phyloP scores from a whole-genome alignment of 2,113 vertebrate species.

The Osmerus mordax region DNA sequence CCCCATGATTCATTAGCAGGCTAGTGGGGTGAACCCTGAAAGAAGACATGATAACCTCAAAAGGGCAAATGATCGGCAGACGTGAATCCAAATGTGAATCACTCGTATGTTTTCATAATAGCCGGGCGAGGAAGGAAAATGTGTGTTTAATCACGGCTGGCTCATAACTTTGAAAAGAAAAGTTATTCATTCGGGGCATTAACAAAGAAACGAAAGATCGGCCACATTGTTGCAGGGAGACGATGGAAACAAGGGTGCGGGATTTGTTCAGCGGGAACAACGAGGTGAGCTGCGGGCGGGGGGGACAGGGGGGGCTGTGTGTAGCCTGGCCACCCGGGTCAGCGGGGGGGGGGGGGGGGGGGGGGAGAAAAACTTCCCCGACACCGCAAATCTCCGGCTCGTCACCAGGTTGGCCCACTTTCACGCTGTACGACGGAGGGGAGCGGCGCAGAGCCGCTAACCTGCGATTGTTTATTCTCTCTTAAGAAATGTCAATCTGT shows the following conservation, averaged over 20 bases:
- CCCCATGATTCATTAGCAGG: slow-evolving; percentile 66
- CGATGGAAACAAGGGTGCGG: not conserved
- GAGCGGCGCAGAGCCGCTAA: slow-evolving; percentile 56
- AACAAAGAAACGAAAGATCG: not conserved
- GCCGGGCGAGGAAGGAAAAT: not conserved
- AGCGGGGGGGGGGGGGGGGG: too few species aligned
- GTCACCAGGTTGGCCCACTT: slow-evolving; percentile 69
- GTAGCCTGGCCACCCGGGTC: too few species aligned
- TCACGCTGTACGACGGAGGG: slow-evolving; percentile 50
- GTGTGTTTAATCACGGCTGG: not conserved
- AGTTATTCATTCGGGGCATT: not conserved
- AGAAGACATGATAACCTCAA: slow-evolving; percentile 53
- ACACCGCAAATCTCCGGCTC: slow-evolving; percentile 14
- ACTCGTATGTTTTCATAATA: not conserved
- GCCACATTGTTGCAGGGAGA: not conserved
- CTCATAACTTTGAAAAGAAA: not conserved
- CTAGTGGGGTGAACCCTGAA: slow-evolving; percentile 53
- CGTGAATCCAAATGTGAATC: slow-evolving; percentile 14
- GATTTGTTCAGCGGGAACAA: not conserved
- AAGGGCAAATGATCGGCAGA: slow-evolving; percentile 37
- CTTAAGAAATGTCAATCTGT: slow-evolving; percentile 78
- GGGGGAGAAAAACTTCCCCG: slow-evolving; percentile 23
- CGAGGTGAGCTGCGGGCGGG: too few species aligned
- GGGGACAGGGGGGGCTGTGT: too few species aligned
- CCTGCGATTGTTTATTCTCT: slow-evolving; percentile 78